These are phyloP conservation scores for Melikaiella ostensackeni DNA, from an alignment of 2,888 invertebrate genomes.

Conservation along the genomic window DNA sequence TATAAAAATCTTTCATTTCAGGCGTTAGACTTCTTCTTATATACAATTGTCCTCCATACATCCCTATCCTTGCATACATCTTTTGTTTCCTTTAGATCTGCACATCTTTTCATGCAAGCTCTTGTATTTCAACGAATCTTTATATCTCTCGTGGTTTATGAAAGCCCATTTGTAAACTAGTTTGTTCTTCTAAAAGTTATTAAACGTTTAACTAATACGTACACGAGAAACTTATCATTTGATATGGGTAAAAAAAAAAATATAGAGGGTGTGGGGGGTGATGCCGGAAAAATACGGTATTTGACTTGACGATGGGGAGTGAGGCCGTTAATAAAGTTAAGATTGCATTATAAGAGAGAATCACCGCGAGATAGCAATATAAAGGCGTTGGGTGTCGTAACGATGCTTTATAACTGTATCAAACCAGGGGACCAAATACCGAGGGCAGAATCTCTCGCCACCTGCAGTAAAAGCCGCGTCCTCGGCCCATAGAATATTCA, in stretches of 20 bases:
- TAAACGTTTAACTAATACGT: too few species aligned
- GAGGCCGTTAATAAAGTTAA: conserved; percentile 71
- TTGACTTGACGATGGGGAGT: conserved; percentile 40
- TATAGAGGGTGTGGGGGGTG: neutral
- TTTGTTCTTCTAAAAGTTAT: too few species aligned
- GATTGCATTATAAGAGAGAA: conserved; percentile 70
- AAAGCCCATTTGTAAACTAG: too few species aligned
- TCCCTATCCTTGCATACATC: too few species aligned
- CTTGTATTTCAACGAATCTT: too few species aligned
- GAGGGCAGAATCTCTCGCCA: conserved; percentile 50
- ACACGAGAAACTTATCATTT: too few species aligned
- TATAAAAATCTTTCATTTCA: too few species aligned
- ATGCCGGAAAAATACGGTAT: conserved; percentile 5
- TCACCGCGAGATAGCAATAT: conserved; percentile 69
- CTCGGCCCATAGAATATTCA: conserved; percentile 76
- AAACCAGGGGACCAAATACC: conserved; percentile 61
- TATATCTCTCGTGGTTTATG: too few species aligned
- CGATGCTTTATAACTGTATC: conserved; percentile 75
- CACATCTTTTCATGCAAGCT: too few species aligned
- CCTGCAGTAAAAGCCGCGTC: conserved; percentile 59
- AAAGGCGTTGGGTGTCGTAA: conserved; percentile 69
- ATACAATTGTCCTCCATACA: too few species aligned
- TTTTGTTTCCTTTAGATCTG: too few species aligned
- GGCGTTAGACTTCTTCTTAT: too few species aligned
- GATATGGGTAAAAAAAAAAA: neutral